Conservation (phyloP, 2,888 invertebrate genomes). For the Caenorhabditis panamensis region DNA sequence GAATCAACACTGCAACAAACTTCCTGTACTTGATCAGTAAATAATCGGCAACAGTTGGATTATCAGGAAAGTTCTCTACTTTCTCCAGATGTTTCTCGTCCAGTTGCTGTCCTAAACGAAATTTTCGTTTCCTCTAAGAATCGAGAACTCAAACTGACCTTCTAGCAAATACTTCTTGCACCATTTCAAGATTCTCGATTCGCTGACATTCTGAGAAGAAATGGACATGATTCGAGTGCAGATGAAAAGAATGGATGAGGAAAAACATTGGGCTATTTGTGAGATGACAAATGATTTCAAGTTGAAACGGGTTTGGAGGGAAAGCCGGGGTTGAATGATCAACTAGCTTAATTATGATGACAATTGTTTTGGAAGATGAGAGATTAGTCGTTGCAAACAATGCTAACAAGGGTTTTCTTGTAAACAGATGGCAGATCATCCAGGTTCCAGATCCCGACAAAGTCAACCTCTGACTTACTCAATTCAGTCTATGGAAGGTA, state of each 20-base stretch:
- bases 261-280: not conserved
- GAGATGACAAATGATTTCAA: not conserved
- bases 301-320: constrained; percentile 8
- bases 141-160: too few species aligned
- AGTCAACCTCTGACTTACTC: too few species aligned
- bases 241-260: not conserved
- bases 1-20: constrained; percentile 72
- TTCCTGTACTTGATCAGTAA: constrained; percentile 73
- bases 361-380: constrained; percentile 2
- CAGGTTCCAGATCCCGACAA: too few species aligned
- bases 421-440: too few species aligned
- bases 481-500: too few species aligned
- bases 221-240: constrained; percentile 1
- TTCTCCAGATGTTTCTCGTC: constrained; percentile 67
- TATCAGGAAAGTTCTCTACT: constrained; percentile 60
- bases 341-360: not conserved
- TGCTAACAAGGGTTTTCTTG: too few species aligned
- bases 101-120: constrained; percentile 74
- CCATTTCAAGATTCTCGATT: constrained; percentile 64
- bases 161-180: constrained; percentile 69
- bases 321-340: not conserved
- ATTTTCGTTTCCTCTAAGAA: too few species aligned
- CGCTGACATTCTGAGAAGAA: not conserved
- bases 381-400: too few species aligned
- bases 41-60: constrained; percentile 68